Conservation (phyloP, 1,140 invertebrate genomes). For the Eriosoma lanigerum region DNA sequence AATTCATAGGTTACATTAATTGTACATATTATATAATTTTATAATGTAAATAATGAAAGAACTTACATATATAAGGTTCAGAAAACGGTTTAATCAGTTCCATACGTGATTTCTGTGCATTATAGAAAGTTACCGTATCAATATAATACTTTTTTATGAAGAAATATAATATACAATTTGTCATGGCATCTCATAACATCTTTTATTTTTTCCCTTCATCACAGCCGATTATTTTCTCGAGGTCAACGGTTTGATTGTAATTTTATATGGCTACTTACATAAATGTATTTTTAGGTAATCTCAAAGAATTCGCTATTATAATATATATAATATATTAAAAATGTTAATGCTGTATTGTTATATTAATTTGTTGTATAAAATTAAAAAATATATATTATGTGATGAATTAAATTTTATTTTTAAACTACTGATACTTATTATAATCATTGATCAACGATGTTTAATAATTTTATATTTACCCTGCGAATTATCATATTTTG, state of each 20-base stretch:
- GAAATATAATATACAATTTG: conserved; percentile 45
- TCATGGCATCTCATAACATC: conserved; percentile 35
- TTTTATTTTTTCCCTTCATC: conserved; percentile 42
- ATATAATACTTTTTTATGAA: conserved; percentile 44
- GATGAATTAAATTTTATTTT: neutral
- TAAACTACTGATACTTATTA: neutral
- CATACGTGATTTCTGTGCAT: conserved; percentile 1
- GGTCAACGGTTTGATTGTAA: conserved; percentile 35
- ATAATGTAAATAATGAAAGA: neutral
- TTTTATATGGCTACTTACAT: neutral
- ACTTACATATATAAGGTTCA: neutral
- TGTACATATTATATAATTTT: neutral
- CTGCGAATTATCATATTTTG: conserved; percentile 28
- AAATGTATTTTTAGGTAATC: neutral
- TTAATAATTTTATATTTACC: conserved; percentile 25
- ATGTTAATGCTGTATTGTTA: no score
- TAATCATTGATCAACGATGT: conserved; percentile 15
- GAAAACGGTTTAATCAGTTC: conserved; percentile 22
- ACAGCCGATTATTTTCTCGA: conserved; percentile 43
- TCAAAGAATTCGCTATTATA: no score
- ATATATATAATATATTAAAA: no score
- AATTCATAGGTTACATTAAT: neutral
- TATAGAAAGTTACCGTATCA: conserved; percentile 34
- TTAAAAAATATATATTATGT: neutral
- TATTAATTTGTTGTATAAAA: neutral